Percentiles rank a stretch among this genome's conserved stretches.
phyloP scores from a whole-genome alignment of 2,888 invertebrate species.

The Electrophaes corylata region DNA sequence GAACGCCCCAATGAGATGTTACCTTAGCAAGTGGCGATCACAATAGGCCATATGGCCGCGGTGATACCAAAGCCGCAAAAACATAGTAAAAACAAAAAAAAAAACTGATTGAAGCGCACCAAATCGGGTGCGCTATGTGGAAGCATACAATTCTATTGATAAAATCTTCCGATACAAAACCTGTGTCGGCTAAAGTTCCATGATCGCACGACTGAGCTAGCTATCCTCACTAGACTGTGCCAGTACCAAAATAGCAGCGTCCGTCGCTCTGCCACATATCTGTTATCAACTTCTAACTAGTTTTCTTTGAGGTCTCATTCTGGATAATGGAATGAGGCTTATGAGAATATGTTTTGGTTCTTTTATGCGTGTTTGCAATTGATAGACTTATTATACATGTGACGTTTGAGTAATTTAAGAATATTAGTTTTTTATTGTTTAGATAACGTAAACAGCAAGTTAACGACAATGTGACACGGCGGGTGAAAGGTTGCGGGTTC shows the following conservation, averaged over 20 bases:
- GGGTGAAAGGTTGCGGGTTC: too few relatives aligned
- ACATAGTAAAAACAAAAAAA: too few relatives aligned
- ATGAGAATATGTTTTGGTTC: conserved; percentile 9
- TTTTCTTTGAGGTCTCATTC: conserved; percentile 29
- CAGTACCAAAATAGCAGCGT: conserved; percentile 12
- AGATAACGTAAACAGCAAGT: neutral
- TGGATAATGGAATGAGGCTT: conserved; percentile 17
- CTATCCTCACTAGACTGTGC: neutral
- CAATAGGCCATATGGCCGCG: too few relatives aligned
- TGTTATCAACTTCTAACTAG: conserved; percentile 33
- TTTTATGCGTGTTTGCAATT: conserved; percentile 10
- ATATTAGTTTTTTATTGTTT: neutral
- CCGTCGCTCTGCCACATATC: conserved; percentile 23
- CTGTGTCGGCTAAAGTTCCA: too few relatives aligned
- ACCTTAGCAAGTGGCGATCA: too few relatives aligned
- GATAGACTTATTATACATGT: neutral
- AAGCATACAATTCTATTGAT: too few relatives aligned
- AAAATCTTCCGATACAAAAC: too few relatives aligned
- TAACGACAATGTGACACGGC: too few relatives aligned
- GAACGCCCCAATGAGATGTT: too few relatives aligned
- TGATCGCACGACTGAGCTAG: conserved; percentile 4
- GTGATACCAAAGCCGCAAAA: too few relatives aligned
- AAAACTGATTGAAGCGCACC: too few relatives aligned
- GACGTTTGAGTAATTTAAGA: neutral
- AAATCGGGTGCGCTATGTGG: too few relatives aligned